Evolutionary conservation across 2,888 invertebrate species (phyloP).

Genomic region (Drosophila nr. fundita): DNA sequence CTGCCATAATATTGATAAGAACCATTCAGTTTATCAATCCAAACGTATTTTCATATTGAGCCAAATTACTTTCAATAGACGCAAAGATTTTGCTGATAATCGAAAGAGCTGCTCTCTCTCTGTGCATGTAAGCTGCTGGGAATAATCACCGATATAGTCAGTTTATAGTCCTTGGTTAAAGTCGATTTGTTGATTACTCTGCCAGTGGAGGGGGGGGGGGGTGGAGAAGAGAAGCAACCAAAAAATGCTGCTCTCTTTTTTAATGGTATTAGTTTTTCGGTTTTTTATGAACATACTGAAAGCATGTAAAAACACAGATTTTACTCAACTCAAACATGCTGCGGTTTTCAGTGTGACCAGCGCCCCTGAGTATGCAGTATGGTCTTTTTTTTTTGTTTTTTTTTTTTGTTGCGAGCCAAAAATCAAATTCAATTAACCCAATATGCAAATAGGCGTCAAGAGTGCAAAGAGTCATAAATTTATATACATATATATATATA

Average conservation of each 20-base stretch:
- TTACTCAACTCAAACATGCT: not conserved
- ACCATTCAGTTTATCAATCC: not conserved
- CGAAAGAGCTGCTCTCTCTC: not conserved
- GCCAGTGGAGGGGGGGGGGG: no score
- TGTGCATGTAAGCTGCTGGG: no score
- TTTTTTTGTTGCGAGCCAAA: slow-evolving; percentile 29
- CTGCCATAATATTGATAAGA: not conserved
- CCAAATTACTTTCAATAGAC: no score
- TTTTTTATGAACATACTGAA: not conserved
- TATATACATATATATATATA: not conserved
- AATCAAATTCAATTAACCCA: slow-evolving; percentile 78
- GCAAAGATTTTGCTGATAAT: not conserved
- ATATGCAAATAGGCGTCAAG: slow-evolving; percentile 63
- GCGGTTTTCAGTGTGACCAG: slow-evolving; percentile 11
- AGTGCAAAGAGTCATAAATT: slow-evolving; percentile 1
- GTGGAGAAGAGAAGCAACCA: not conserved
- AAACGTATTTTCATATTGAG: no score
- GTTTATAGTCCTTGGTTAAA: not conserved
- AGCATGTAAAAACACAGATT: not conserved
- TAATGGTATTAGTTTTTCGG: not conserved
- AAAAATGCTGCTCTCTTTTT: not conserved
- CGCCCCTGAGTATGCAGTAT: slow-evolving; percentile 40
- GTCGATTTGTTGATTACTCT: not conserved
- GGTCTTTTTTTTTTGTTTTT: slow-evolving; percentile 6
- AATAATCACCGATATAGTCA: not conserved